These are phyloP conservation scores for Conus ventricosus DNA, from an alignment of 1,140 invertebrate species.

Conservation along the genomic window DNA sequence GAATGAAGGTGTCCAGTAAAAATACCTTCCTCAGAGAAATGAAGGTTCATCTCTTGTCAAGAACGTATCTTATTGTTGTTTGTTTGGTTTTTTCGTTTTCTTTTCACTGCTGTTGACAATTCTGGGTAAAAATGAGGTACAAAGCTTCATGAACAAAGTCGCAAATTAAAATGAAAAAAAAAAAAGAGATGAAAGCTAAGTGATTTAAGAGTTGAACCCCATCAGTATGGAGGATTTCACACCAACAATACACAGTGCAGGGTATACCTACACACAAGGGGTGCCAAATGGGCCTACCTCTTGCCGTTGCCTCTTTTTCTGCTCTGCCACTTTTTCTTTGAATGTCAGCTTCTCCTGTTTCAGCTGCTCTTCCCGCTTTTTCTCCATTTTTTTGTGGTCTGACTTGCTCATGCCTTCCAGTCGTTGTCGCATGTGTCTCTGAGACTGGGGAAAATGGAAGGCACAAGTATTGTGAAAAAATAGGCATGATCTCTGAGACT, in stretches of 20 bases:
- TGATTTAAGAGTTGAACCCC: too few relatives aligned
- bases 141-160: too few relatives aligned
- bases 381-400: slow-evolving; percentile 54
- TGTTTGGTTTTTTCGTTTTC: too few relatives aligned
- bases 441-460: slow-evolving; percentile 40
- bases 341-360: slow-evolving; percentile 57
- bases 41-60: too few relatives aligned
- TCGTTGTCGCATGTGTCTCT: slow-evolving; percentile 58
- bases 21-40: too few relatives aligned
- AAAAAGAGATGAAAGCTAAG: too few relatives aligned
- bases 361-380: slow-evolving; percentile 51
- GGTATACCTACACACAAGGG: too few relatives aligned
- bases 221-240: background rate
- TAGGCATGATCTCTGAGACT: background rate
- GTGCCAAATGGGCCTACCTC: slow-evolving; percentile 51
- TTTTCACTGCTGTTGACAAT: too few relatives aligned
- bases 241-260: background rate
- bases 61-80: too few relatives aligned
- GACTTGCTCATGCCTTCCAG: slow-evolving; percentile 62
- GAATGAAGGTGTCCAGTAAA: too few relatives aligned
- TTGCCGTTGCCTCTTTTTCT: slow-evolving; percentile 58
- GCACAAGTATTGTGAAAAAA: background rate
- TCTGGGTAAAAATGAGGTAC: too few relatives aligned
- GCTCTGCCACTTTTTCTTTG: slow-evolving; percentile 58
- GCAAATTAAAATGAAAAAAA: too few relatives aligned